Evolutionary conservation across 64 coral and sea anemone genomes (phyloP), one percentile per base, ranked within the genome.

Genomic region (Platygyra sinensis): DNA sequence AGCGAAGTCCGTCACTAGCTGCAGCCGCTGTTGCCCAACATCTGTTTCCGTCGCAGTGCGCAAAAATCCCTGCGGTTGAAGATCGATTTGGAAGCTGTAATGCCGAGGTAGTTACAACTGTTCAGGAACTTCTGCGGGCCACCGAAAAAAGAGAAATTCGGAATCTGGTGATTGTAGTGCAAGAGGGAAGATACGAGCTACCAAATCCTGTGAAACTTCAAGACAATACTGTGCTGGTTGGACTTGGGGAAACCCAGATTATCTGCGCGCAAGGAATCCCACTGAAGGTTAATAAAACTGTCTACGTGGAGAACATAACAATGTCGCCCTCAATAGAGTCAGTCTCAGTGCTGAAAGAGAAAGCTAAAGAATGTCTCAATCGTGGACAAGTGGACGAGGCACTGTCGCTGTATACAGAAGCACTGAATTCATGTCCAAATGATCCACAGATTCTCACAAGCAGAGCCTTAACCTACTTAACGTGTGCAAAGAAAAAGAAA

Each of bases 121-220:
- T n/a, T n/a, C n/a, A n/a, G n/a, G n/a, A n/a, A n/a, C n/a, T n/a
- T n/a, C n/a, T n/a, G n/a, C n/a, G n/a, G n/a, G n/a, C n/a, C n/a
- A n/a, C n/a, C n/a, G n/a, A n/a, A n/a, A n/a, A n/a, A n/a, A n/a
- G n/a, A n/a, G n/a, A n/a, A n/a, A n/a, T n/a, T n/a, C n/a, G n/a
- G n/a, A n/a, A n/a, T n/a, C n/a, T n/a, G n/a, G n/a, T n/a, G n/a
- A n/a, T n/a, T n/a, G n/a, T n/a, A n/a, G 25, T 80, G 3, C 61
- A 80, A 60, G 78, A 80, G 11, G 78, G 78, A 11, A 32, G n/a
- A 17, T 80, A 61, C 46, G 51, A 80, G 51, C 10, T 80, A 80
- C 1, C 77, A 2, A 60, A 60, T 0, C 51, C 77, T 5, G 4
- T 80, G 14, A 80, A 60, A 31, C 18, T 29, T 31, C 27, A n/a